A percentile compares a stretch with the other conserved stretches of the same genome.
These are phyloP conservation scores for Agrotis ipsilon DNA, from an alignment of 2,888 invertebrate species.

Conservation along the genomic window DNA sequence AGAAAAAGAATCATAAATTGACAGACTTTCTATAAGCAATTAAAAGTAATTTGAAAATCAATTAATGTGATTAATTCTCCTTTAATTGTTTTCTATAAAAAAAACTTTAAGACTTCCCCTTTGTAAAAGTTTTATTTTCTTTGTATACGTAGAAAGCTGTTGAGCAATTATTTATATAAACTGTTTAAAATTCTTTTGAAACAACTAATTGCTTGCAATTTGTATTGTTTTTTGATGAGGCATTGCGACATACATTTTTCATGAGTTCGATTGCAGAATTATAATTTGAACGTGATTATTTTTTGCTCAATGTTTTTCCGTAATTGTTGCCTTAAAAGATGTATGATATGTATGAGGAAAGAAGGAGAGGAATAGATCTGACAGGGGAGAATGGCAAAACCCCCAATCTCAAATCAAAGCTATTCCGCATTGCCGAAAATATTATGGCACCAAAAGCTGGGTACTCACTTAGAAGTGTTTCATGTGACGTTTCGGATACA, in stretches of 20 bases:
- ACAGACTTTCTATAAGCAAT: too few relatives aligned
- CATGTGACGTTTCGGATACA: too few relatives aligned
- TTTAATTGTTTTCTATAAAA: conserved; percentile 16
- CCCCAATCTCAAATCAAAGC: too few relatives aligned
- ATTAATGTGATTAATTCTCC: conserved; percentile 3
- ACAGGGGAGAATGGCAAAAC: too few relatives aligned
- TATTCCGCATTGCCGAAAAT: too few relatives aligned
- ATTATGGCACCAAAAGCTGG: too few relatives aligned
- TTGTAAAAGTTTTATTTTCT: not conserved
- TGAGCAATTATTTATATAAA: conserved; percentile 2
- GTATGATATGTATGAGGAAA: too few relatives aligned
- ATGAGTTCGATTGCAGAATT: not conserved
- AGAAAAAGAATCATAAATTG: too few relatives aligned
- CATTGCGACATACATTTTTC: not conserved
- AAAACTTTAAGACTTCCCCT: conserved; percentile 3
- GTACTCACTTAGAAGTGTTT: too few relatives aligned
- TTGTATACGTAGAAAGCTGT: conserved; percentile 17
- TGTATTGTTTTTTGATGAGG: not conserved
- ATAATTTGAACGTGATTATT: not conserved
- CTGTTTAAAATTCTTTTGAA: not conserved
- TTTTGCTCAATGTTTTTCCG: not conserved
- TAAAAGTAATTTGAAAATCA: not conserved
- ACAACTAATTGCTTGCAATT: not conserved
- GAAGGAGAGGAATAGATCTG: too few relatives aligned
- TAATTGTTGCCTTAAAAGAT: too few relatives aligned